Evolutionary conservation across 30 jellyfish, hydroid and myxozoan genomes (phyloP), one percentile per base, ranked within the genome.

Genomic region (Mastigias papua): DNA sequence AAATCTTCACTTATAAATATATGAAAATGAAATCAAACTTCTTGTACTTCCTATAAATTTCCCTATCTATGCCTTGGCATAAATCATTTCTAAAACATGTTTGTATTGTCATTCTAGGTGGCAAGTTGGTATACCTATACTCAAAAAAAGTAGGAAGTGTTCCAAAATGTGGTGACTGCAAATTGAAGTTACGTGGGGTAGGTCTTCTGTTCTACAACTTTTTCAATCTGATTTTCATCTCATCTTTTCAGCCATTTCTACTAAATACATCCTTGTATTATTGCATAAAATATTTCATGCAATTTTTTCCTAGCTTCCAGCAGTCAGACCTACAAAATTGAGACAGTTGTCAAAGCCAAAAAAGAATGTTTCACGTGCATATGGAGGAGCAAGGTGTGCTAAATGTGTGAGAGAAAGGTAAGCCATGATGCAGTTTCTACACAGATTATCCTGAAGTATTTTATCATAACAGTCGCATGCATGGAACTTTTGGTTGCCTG

Each of bases 121-220:
- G 98, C 50, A 77, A 75, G 64, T 86, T 96, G 75, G 99, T 96
- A 0, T 96, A 96, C 57, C 63, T 96, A 48, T 96, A 96, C 89
- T 69, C 92, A 42, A 96, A 91, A 82, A 96, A 96, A 74, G 68
- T 84, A 6, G 98, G 97, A 29, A 81, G 82, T 22, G 94, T 86
- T 1, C 97, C 98, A 63, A 90, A 91, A 76, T 96, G 99, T 69
- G 99, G 99, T 25, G 99, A 96, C 80, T 96, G 98, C 92, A 91
- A 91, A 60, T 69, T 70, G 34, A 88, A 88, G 46, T 81, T 96
- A 30, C 63, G 97, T 21, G 99, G 99, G 76, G 99, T 96, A 76
- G 74, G 98, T 42, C 48, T 34, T 15, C 32, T 35, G 26, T 11
- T 48, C 0, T 29, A 62, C 31, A 26, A 16, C n/a, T n/a, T n/a